Percentiles rank a stretch among this genome's conserved stretches.
These are phyloP conservation scores for Rhabdophis nuchalis DNA, from an alignment of 2,797 vertebrate species.

Conservation along the genomic window DNA sequence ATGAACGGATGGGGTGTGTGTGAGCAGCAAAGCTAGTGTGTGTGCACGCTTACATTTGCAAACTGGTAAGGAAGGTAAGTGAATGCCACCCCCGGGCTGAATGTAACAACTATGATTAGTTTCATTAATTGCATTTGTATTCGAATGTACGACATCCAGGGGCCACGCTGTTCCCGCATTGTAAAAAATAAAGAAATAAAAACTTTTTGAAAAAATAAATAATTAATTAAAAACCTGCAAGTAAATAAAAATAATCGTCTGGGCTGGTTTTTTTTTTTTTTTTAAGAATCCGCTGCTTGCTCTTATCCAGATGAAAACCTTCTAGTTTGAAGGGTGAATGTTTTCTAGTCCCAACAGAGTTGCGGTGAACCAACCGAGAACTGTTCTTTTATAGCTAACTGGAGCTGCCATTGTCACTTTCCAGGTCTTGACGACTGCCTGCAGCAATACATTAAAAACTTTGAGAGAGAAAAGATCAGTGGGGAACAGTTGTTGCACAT, in stretches of 20 bases:
- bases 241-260: background rate
- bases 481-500: constrained; percentile 88
- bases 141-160: no score
- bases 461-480: constrained; percentile 86
- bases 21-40: no score
- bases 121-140: no score
- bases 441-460: constrained; percentile 89
- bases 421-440: constrained; percentile 87
- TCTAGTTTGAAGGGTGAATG: background rate
- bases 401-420: constrained; percentile 15
- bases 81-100: no score
- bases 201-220: no score
- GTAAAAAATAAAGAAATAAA: no score
- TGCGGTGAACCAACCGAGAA: background rate
- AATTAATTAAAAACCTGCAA: background rate
- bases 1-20: no score
- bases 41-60: no score
- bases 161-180: no score
- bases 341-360: background rate
- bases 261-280: rapidly evolving
- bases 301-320: background rate
- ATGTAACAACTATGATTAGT: no score
- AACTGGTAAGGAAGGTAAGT: no score
- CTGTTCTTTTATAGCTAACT: constrained; percentile 26
- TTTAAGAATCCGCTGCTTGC: background rate